Evolutionary conservation across 2,797 vertebrate genomes (phyloP).

Genomic region (Myotis planiceps): DNA sequence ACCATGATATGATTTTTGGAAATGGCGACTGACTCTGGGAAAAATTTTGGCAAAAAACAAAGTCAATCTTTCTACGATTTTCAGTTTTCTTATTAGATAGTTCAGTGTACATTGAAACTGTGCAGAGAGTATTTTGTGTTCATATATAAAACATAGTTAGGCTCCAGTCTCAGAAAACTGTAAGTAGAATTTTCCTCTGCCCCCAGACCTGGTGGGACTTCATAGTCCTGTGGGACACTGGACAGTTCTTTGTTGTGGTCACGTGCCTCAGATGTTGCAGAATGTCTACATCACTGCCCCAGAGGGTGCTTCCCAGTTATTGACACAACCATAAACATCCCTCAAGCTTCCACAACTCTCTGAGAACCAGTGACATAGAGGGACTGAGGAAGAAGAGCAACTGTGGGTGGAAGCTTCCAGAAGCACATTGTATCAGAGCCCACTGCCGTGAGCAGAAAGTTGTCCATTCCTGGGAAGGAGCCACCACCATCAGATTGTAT

Average conservation of each 20-base stretch:
- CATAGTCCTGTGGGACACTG: neutral
- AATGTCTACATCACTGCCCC: neutral
- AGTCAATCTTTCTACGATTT: neutral
- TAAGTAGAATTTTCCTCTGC: neutral
- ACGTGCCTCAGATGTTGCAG: neutral
- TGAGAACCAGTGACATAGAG: neutral
- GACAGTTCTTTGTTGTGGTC: neutral
- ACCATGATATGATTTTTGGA: neutral
- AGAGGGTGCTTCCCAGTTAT: neutral
- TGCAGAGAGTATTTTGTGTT: neutral
- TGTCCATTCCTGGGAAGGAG: neutral
- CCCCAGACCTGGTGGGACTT: neutral
- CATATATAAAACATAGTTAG: neutral
- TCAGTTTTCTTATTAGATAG: neutral
- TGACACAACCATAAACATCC: neutral
- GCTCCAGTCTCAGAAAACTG: neutral
- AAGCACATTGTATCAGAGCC: neutral
- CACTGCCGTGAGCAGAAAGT: neutral
- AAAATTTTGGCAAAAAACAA: slow-evolving; percentile 10
- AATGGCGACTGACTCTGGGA: neutral
- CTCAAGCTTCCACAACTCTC: neutral
- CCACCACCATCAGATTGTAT: neutral
- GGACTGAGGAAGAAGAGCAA: neutral
- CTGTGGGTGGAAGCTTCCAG: neutral
- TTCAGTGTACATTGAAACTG: neutral